Evolutionary conservation across 2,888 invertebrate species (phyloP), one percentile per base, ranked within the genome.

Genomic region (Zelleria hepariella): DNA sequence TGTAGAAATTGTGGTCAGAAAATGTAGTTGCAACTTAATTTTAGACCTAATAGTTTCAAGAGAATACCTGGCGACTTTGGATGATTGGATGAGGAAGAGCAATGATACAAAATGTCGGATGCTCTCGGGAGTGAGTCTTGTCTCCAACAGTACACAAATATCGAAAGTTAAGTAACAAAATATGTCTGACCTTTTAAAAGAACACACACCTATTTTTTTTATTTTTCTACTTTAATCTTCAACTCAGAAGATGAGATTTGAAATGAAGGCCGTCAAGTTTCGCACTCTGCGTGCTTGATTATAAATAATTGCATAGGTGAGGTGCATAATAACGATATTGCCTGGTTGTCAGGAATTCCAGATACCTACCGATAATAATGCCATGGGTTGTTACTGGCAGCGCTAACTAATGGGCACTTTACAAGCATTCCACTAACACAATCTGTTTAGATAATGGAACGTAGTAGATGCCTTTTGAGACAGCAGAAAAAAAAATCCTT

Each of bases 231-330:
- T 15, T 15, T 42, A 42, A 4, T 1, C 10, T 42, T 42, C 15
- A 42, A 15, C 32, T 42, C 1, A 42, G 59, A 58, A 57, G 61
- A 59, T 63, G 63, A 59, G 59, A 64, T 65, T 66, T 66, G 59
- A 53, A 59, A 59, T 58, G 65, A 65, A 64, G 64, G 64, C 58
- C 61, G 59, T 23, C 64, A 53, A 58, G 63, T 62, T 58, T 58
- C 18, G 57, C 18, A n/a, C 57, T 58, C 25, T 57, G 57, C 51
- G 56, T 59, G 51, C 57, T 51, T 60, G 18, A 21, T 20, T n/a
- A 49, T 49, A 55, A 52, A 27, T 27, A 55, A 20, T n/a, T 55
- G 26, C 55, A 55, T 55, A 27, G 27, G 27, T 55, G 18, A 10
- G 23, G 51, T 51, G 51, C 20, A 51, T 42, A 42, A 42, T 49